Percentiles rank a stretch among this genome's conserved stretches.
These are phyloP conservation scores for Neolamprologus hecqui DNA, from an alignment of 2,113 vertebrate species.

Conservation along the genomic window DNA sequence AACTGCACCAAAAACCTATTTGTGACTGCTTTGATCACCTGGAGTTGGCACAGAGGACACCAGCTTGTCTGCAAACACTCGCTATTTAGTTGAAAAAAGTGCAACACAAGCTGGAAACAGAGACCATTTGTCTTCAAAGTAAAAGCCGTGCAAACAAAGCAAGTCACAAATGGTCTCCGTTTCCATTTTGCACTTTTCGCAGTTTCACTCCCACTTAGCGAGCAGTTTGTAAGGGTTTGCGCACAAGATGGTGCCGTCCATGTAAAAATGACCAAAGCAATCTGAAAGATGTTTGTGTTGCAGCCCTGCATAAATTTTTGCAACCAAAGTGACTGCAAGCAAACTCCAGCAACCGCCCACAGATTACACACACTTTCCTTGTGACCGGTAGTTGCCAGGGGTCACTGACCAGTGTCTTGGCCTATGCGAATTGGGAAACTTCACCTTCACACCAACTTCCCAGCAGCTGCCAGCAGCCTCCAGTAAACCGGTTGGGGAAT, in stretches of 20 bases:
- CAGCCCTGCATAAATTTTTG: background rate
- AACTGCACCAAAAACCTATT: background rate
- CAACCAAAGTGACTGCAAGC: background rate
- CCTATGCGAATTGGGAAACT: background rate
- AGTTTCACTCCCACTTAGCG: fast-evolving
- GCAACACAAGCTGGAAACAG: background rate
- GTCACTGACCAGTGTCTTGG: background rate
- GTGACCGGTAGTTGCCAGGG: background rate
- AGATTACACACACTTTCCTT: background rate
- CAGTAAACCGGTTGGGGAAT: background rate
- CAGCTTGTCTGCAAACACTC: background rate
- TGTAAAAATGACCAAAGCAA: background rate
- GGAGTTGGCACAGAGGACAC: background rate
- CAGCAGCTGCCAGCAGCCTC: background rate
- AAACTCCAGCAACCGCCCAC: background rate
- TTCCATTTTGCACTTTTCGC: background rate
- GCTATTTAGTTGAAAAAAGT: background rate
- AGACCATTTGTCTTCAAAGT: background rate
- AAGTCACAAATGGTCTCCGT: background rate
- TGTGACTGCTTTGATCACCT: background rate
- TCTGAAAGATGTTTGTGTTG: background rate
- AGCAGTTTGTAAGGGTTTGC: background rate
- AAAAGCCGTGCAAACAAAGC: background rate
- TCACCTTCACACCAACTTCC: background rate
- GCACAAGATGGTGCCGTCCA: background rate